phyloP scores from a whole-genome alignment of 2,113 vertebrate genomes.

The Lota lota region DNA sequence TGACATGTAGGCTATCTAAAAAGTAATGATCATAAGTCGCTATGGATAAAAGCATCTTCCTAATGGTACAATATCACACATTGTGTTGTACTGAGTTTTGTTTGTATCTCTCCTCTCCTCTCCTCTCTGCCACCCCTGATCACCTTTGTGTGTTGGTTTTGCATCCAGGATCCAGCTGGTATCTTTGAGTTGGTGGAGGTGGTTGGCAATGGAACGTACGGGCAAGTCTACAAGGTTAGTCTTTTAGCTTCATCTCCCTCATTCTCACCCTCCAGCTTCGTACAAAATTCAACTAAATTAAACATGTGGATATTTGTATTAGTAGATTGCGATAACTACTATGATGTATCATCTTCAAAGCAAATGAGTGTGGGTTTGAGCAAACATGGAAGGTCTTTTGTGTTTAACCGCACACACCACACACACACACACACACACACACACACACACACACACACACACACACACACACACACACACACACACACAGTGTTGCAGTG shows the following conservation, averaged over 20 bases:
- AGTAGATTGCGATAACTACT: not conserved
- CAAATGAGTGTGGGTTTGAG: too few relatives aligned
- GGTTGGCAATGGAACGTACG: slow-evolving; percentile 69
- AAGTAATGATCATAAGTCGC: too few relatives aligned
- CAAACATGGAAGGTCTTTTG: not conserved
- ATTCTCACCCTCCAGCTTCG: not conserved
- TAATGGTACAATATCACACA: too few relatives aligned
- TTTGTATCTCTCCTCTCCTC: not conserved
- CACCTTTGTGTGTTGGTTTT: too few relatives aligned
- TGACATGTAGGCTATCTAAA: too few relatives aligned
- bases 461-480: not conserved
- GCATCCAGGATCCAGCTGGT: slow-evolving; percentile 84
- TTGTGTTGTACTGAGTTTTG: too few relatives aligned
- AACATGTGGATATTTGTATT: not conserved
- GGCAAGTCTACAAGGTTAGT: slow-evolving; percentile 84
- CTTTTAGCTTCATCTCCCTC: not conserved
- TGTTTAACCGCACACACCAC: not conserved
- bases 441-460: not conserved
- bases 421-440: not conserved
- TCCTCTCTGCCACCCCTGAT: not conserved
- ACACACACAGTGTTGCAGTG: slow-evolving; percentile 24
- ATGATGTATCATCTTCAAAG: too few relatives aligned
- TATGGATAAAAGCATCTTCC: too few relatives aligned
- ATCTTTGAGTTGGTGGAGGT: slow-evolving; percentile 93
- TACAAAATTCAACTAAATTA: not conserved